Conservation (phyloP, 1,140 invertebrate genomes). For the Vollenhovia emeryi region DNA sequence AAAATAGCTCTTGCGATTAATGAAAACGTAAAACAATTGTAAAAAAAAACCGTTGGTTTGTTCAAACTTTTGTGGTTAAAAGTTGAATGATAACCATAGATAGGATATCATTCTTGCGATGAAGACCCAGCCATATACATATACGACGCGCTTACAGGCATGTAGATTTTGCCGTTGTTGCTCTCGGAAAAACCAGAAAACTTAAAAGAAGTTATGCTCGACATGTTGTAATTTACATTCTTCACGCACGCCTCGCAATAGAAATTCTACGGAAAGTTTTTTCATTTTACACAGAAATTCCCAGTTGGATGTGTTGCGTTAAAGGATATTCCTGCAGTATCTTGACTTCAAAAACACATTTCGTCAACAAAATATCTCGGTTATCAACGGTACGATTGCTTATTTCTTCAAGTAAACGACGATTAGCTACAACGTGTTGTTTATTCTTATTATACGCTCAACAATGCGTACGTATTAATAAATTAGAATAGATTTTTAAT, state of each 20-base stretch:
- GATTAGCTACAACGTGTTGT: neutral
- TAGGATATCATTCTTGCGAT: neutral
- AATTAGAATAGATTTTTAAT: too few relatives aligned
- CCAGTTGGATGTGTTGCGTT: neutral
- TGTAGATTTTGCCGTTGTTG: neutral
- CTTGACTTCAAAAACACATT: slow-evolving; percentile 29
- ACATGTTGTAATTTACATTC: slow-evolving; percentile 17
- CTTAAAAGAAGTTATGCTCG: slow-evolving; percentile 17
- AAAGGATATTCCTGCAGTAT: neutral
- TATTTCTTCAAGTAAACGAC: neutral
- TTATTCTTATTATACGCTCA: neutral
- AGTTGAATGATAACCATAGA: neutral
- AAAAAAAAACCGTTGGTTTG: neutral
- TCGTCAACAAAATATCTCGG: neutral
- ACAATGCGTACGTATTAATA: neutral
- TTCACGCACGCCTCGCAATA: neutral
- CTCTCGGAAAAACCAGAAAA: neutral
- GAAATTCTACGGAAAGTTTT: slow-evolving; percentile 16
- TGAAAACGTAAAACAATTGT: neutral
- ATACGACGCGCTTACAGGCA: neutral
- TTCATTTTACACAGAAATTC: slow-evolving; percentile 13
- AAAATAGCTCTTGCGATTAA: neutral
- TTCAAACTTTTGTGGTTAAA: neutral
- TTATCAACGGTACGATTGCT: neutral
- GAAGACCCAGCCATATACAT: neutral